Evolutionary conservation across 2,797 vertebrate genomes (phyloP), one percentile per base, ranked within the genome.

Genomic region (Zonotrichia albicollis): DNA sequence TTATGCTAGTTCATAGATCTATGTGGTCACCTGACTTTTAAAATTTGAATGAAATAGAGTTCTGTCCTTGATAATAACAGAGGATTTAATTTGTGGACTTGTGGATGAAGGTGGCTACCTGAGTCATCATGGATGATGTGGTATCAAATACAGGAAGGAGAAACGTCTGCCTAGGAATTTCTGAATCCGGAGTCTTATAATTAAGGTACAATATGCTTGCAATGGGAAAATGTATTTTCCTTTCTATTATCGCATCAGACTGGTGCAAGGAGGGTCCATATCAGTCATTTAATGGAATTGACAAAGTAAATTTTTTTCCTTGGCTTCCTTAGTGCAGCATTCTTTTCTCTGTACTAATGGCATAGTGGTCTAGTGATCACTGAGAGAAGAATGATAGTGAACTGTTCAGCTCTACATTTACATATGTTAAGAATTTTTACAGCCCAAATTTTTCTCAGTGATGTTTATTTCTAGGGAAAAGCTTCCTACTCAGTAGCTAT

Each of bases 381-480:
- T 68, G 30, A 77, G 10, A 72, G 34, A 70, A 90, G 12, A 87
- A 88, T 38, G 6, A 46, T 48, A 34, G 18, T 90, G 32, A 82
- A 68, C 27, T 36, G 13, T 80, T 95, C 42, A 71, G 54, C 25
- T 89, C 32, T 92, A 25, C 30, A 72, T 89, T 95, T 93, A n/a
- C 36, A 65, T 68, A 58, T 71, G 48, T 71, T 83, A 58, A 83
- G 79, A 85, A 78, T 82, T 78, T 88, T 68, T 85, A 71, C 27
- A 29, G 58, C 36, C 58, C 48, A 55, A 73, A n/a, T 85, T 95
- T 94, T 94, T 74, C 50, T 92, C 75, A 42, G 54, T 83, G 65
- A 34, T 89, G 65, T 90, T 95, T 78, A 92, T 92, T 95, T 91
- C 68, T 42, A 81, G 55, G 30, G 82, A 96, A 51, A 92, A 81